Conservation (phyloP, 2,113 vertebrate genomes). For the Tragelaphus scriptus region DNA sequence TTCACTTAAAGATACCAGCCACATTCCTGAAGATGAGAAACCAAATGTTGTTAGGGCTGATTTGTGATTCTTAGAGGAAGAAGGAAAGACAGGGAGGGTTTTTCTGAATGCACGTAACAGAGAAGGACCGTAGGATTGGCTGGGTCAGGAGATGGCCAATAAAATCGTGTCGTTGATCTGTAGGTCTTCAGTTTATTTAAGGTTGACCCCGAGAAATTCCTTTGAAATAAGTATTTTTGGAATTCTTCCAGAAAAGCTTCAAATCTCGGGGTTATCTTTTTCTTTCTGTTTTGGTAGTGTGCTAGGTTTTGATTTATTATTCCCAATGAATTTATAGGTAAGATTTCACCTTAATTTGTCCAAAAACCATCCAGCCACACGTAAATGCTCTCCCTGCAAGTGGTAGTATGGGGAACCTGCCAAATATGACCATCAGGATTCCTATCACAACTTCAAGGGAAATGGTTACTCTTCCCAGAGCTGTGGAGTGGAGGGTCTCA, state of each 20-base stretch:
- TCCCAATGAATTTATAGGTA: not conserved
- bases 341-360: constrained; percentile 39
- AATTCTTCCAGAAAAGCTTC: constrained; percentile 53
- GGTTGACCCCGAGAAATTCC: constrained; percentile 6
- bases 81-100: constrained; percentile 12
- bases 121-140: not conserved
- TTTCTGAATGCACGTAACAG: not conserved
- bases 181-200: constrained; percentile 27
- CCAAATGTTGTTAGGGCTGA: constrained; percentile 52
- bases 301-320: constrained; percentile 43
- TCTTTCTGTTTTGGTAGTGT: not conserved
- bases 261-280: constrained; percentile 10
- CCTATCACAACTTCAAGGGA: not conserved
- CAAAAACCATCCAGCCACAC: not conserved
- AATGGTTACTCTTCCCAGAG: not conserved
- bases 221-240: constrained; percentile 38
- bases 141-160: not conserved
- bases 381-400: not conserved
- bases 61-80: constrained; percentile 35
- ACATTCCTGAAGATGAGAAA: constrained; percentile 67
- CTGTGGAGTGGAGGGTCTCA: not conserved
- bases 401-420: not conserved
- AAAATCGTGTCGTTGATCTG: constrained; percentile 63
- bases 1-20: constrained; percentile 49
- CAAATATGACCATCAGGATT: not conserved